phyloP scores from a whole-genome alignment of 2,888 invertebrate genomes.

The Drosophila fulvimacula region DNA sequence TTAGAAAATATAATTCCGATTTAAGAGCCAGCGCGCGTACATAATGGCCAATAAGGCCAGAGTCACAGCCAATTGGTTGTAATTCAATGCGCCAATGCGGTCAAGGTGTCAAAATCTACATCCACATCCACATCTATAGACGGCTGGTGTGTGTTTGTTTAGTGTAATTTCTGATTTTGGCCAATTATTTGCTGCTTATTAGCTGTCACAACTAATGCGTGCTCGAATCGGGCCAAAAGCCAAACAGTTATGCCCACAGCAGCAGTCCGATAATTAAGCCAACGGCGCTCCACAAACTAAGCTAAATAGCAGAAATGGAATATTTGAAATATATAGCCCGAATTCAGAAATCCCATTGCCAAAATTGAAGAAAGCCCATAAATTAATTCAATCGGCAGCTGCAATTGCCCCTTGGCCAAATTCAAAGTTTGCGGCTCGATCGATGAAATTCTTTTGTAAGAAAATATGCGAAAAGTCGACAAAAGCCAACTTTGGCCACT shows the following conservation, averaged over 20 bases:
- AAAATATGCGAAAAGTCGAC: slow-evolving; percentile 73
- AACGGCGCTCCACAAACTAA: slow-evolving; percentile 51
- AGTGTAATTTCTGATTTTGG: slow-evolving; percentile 52
- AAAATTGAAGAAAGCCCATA: slow-evolving; percentile 59
- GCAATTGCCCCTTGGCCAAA: slow-evolving; percentile 66
- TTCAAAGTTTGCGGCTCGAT: slow-evolving; percentile 42
- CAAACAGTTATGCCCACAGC: slow-evolving; percentile 63
- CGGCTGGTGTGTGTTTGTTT: slow-evolving; percentile 6
- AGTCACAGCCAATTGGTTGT: slow-evolving; percentile 43
- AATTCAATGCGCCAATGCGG: slow-evolving; percentile 67
- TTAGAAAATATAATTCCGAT: slow-evolving; percentile 53
- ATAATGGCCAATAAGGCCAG: slow-evolving; percentile 72
- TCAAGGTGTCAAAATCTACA: slow-evolving; percentile 68
- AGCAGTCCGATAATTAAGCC: slow-evolving; percentile 62
- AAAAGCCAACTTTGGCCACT: slow-evolving; percentile 43
- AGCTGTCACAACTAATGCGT: slow-evolving; percentile 58
- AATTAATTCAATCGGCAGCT: slow-evolving; percentile 74
- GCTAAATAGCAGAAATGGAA: slow-evolving; percentile 30
- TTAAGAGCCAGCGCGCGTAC: slow-evolving; percentile 49
- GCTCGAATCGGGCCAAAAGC: slow-evolving; percentile 57
- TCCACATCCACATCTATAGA: slow-evolving; percentile 19
- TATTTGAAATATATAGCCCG: slow-evolving; percentile 28
- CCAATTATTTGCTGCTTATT: slow-evolving; percentile 65
- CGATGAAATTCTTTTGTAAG: slow-evolving; percentile 75
- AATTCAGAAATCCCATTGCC: slow-evolving; percentile 33